phyloP scores from a whole-genome alignment of 1,140 invertebrate species.

The Mycetomoellerius zeteki region DNA sequence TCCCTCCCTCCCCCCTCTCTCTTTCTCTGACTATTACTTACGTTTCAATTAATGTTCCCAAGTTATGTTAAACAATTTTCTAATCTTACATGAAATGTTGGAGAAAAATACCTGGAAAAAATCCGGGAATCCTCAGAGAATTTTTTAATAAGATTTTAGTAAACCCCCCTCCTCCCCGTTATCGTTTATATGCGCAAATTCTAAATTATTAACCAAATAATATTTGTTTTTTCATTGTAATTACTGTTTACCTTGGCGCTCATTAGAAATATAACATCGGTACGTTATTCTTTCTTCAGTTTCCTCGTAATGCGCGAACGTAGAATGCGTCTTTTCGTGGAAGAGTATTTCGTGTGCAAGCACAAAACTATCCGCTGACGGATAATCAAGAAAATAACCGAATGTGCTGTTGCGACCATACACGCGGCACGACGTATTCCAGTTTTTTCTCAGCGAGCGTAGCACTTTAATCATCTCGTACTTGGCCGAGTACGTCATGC shows the following conservation, averaged over 20 bases:
- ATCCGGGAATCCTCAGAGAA: no score
- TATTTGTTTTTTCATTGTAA: neutral
- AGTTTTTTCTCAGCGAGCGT: neutral
- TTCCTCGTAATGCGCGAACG: neutral
- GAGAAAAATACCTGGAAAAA: no score
- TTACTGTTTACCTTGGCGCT: neutral
- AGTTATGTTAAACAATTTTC: no score
- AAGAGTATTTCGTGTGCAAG: neutral
- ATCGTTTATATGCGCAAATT: neutral
- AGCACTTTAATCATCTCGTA: slow-evolving; percentile 60
- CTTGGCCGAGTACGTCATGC: slow-evolving; percentile 25
- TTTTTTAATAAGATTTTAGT: no score
- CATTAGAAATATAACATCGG: slow-evolving; percentile 21
- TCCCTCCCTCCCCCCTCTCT: no score
- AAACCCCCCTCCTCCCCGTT: no score
- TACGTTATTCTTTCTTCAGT: neutral
- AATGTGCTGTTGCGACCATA: slow-evolving; percentile 19
- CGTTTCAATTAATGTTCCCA: no score
- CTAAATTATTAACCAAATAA: neutral
- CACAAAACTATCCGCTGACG: neutral
- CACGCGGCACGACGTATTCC: slow-evolving; percentile 2
- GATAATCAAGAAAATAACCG: slow-evolving; percentile 38
- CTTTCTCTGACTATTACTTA: no score
- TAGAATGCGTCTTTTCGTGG: neutral
- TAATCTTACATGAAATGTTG: no score